Evolutionary conservation across 2,113 vertebrate species (phyloP).

Genomic region (Marmota monax): DNA sequence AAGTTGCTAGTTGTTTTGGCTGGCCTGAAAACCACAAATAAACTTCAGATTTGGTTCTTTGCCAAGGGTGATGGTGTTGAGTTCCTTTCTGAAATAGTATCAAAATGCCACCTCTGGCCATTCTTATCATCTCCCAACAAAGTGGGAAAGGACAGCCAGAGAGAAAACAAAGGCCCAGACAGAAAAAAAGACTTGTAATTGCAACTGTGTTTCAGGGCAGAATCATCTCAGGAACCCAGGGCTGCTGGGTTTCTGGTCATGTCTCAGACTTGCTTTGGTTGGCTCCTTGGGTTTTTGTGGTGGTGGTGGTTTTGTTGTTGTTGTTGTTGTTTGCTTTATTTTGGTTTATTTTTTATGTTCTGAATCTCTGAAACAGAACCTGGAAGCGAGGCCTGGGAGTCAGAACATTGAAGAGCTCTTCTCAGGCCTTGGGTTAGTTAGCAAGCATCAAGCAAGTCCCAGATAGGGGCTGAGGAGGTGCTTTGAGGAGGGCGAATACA

Average conservation of each 20-base stretch:
- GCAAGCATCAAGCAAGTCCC: too few relatives aligned
- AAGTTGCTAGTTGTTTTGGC: background rate
- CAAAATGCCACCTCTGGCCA: conserved; percentile 3
- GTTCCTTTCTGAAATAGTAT: conserved; percentile 6
- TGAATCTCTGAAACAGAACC: background rate
- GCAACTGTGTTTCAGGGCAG: background rate
- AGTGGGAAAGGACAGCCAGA: background rate
- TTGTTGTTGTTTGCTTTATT: background rate
- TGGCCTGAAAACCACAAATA: conserved; percentile 67
- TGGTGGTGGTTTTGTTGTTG: background rate
- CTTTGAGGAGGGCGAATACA: background rate
- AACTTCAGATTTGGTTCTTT: conserved; percentile 42
- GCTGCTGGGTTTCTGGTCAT: background rate
- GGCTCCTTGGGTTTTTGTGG: background rate
- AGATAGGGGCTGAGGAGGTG: background rate
- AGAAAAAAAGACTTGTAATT: background rate
- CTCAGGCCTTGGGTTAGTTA: rapidly evolving
- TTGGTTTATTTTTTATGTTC: background rate
- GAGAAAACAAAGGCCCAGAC: background rate
- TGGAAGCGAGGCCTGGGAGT: background rate
- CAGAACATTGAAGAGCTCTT: conserved; percentile 59
- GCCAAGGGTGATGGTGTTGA: background rate
- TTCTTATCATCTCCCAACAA: background rate
- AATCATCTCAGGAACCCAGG: background rate
- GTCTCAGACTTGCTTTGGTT: background rate